Evolutionary conservation across 2,797 vertebrate species (phyloP).

Genomic region (Bovichtus diacanthus): DNA sequence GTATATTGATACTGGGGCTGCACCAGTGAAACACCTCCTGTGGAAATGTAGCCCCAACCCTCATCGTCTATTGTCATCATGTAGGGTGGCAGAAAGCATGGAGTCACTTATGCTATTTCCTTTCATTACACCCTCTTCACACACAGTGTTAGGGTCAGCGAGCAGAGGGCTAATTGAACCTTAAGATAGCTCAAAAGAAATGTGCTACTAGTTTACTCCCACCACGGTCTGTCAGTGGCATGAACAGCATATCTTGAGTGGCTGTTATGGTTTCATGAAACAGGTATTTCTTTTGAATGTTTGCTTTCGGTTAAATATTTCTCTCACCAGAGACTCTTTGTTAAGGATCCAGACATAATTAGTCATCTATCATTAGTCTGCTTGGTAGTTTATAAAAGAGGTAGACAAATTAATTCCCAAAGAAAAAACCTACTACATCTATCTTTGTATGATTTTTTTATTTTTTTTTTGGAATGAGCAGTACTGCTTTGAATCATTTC

Average conservation of each 20-base stretch:
- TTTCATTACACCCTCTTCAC: conserved; percentile 61
- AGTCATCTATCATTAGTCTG: conserved; percentile 8
- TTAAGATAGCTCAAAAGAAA: conserved; percentile 52
- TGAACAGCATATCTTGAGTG: conserved; percentile 16
- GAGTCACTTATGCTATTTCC: conserved; percentile 60
- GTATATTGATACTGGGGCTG: background rate
- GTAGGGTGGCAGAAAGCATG: conserved; percentile 45
- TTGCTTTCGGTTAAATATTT: conserved; percentile 50
- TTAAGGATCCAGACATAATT: conserved; percentile 31
- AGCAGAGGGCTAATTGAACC: conserved; percentile 56
- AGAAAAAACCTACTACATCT: background rate
- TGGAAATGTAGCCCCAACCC: conserved; percentile 8
- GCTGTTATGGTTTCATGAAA: conserved; percentile 59
- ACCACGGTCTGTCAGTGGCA: conserved; percentile 43
- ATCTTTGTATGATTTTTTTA: background rate
- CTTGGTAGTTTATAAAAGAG: conserved; percentile 8
- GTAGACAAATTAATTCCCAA: conserved; percentile 10
- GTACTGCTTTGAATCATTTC: background rate
- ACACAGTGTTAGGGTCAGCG: conserved; percentile 45
- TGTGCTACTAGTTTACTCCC: conserved; percentile 52
- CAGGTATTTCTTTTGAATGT: conserved; percentile 45
- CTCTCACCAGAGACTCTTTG: conserved; percentile 37
- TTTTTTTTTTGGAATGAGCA: background rate
- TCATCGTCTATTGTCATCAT: conserved; percentile 23
- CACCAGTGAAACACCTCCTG: background rate